Evolutionary conservation across 2,888 invertebrate species (phyloP).

Genomic region (Tuta absoluta): DNA sequence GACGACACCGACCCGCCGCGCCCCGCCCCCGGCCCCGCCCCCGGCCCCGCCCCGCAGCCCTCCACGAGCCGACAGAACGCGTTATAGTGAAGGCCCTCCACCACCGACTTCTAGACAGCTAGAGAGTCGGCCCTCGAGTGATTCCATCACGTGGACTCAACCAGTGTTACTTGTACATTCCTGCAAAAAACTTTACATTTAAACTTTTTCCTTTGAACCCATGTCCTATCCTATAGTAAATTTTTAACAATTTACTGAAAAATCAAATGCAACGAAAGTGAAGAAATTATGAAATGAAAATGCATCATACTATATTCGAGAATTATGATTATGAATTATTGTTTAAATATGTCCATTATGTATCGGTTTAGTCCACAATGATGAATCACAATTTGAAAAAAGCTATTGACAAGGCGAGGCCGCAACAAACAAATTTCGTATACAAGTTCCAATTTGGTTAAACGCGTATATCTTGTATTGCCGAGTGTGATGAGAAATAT

Average conservation of each 20-base stretch:
- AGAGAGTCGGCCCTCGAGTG: not conserved
- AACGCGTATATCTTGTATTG: not conserved
- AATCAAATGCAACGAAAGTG: not conserved
- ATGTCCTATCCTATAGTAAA: too few relatives aligned
- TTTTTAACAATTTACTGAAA: not conserved
- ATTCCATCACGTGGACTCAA: not conserved
- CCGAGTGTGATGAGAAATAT: not conserved
- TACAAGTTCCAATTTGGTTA: not conserved
- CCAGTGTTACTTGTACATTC: not conserved
- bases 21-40: conserved; percentile 23
- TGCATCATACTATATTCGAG: too few relatives aligned
- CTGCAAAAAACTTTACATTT: too few relatives aligned
- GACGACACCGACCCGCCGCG: conserved; percentile 28
- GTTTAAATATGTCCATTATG: not conserved
- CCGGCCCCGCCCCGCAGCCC: conserved; percentile 36
- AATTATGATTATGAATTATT: too few relatives aligned
- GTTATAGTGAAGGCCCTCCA: conserved; percentile 65
- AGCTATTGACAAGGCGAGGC: not conserved
- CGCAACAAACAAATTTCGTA: not conserved
- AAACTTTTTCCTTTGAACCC: too few relatives aligned
- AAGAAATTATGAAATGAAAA: not conserved
- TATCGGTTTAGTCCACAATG: not conserved
- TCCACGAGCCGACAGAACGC: conserved; percentile 53
- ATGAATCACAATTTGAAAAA: not conserved
- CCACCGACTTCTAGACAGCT: conserved; percentile 47